Evolutionary conservation across 2,113 vertebrate species (phyloP), one percentile per base, ranked within the genome.

Genomic region (Clarias batrachus): DNA sequence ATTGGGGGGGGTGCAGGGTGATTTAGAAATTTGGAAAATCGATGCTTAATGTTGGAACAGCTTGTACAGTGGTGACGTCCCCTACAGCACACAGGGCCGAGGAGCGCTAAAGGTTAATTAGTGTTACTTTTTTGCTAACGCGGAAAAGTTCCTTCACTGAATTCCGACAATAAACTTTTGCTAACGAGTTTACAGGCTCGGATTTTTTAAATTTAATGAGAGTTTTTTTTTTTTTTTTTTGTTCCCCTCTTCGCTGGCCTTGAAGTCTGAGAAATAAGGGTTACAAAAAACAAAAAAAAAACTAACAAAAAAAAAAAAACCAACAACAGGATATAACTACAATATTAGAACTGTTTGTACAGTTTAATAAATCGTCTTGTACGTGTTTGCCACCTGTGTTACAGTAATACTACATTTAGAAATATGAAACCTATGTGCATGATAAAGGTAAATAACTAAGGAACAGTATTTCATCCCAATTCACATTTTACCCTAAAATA

Each of bases 91-190:
- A 19, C 62, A 82, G 63, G 17, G 56, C 5, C 27, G 9, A 21
- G 19, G 27, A 59, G 27, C 27, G 1, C 27, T 37, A 23, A 80
- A 80, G 77, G 77, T 80, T 80, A 80, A 80, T 59, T 79, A 59
- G 54, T 37, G 56, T 59, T 59, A 23, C 27, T 33, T 27, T 23
- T 78, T 27, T 79, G 76, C 54, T 30, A 33, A 23, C 3, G 27
- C 27, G 33, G 27, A n/a, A 52, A 14, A 8, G 10, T 77, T 74
- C 52, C n/a, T 16, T 66, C 13, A 52, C 73, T 4, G 12, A 80
- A 80, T 60, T 33, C 9, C 21, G 5, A 79, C 54, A 33, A 8
- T 16, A 79, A 79, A 30, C 30, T 80, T 60, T 60, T 60, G 14
- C 77, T 80, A 80, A 30, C 27, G 12, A 60, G 56, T 59, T 80